Conservation (phyloP, 2,888 invertebrate species). For the Phasia obesa region DNA sequence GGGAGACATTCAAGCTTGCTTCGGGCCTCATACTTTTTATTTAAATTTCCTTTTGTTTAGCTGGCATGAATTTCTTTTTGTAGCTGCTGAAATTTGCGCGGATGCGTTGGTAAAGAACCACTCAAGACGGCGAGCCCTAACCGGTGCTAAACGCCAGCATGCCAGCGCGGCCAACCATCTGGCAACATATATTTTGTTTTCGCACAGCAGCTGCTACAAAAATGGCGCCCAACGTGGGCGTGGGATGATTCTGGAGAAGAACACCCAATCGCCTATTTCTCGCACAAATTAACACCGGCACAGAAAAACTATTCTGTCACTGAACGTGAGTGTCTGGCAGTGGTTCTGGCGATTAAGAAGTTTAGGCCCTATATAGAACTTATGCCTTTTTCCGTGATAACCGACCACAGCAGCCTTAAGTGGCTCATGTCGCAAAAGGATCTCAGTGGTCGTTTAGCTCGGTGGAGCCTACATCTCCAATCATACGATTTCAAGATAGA, state of each 20-base stretch:
- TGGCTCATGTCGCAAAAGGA: slow-evolving; percentile 2
- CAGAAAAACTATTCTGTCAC: slow-evolving; percentile 1
- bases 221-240: no score
- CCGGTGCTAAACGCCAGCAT: no score
- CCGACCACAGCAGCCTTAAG: neutral
- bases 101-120: no score
- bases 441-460: neutral
- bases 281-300: neutral
- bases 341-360: neutral
- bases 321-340: neutral
- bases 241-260: neutral
- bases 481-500: neutral
- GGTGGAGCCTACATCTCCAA: neutral
- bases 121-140: no score
- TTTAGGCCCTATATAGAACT: neutral
- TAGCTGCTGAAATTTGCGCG: no score
- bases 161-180: no score
- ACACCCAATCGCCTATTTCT: neutral
- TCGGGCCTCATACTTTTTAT: no score
- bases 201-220: no score
- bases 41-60: no score
- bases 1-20: no score
- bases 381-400: neutral
- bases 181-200: no score
- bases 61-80: no score